These are phyloP conservation scores for Chloropsis hardwickii DNA, from an alignment of 2,113 vertebrate genomes.

Conservation along the genomic window DNA sequence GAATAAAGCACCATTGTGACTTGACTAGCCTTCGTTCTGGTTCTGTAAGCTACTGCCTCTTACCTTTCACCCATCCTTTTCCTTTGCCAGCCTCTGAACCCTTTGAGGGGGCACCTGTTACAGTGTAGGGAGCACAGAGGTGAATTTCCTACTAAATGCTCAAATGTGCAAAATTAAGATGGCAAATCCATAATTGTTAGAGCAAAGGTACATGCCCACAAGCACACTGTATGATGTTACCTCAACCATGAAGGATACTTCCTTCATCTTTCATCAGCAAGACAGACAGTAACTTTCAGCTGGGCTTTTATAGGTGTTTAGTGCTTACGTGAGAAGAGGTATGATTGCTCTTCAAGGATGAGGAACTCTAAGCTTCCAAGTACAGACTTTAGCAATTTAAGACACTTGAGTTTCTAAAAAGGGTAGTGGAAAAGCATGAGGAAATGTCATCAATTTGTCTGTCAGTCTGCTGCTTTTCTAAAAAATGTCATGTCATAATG, in stretches of 20 bases:
- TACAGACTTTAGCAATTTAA: not conserved
- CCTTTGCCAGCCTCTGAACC: not conserved
- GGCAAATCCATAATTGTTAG: not conserved
- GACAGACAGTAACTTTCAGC: not conserved
- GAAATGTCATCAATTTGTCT: not conserved
- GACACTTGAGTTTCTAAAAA: not conserved
- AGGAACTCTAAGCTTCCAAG: not conserved
- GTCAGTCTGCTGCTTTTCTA: not conserved
- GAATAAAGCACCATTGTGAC: not conserved
- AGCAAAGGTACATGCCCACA: not conserved
- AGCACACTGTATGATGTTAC: not conserved
- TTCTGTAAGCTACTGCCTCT: not conserved
- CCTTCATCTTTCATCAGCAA: not conserved
- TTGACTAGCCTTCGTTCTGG: not conserved
- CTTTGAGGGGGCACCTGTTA: not conserved
- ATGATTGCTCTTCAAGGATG: slow-evolving; percentile 37
- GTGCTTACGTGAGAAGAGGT: not conserved
- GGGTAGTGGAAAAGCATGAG: not conserved
- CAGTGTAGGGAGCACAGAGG: rapidly evolving
- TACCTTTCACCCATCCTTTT: not conserved
- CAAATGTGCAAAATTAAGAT: not conserved
- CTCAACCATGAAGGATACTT: slow-evolving; percentile 8
- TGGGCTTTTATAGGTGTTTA: not conserved
- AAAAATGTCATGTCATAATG: not conserved
- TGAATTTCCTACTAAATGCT: not conserved